A percentile compares a stretch with the other conserved stretches of the same genome.
These are phyloP conservation scores for Melinaea marsaeus DNA, from an alignment of 2,888 invertebrate species.

Conservation along the genomic window DNA sequence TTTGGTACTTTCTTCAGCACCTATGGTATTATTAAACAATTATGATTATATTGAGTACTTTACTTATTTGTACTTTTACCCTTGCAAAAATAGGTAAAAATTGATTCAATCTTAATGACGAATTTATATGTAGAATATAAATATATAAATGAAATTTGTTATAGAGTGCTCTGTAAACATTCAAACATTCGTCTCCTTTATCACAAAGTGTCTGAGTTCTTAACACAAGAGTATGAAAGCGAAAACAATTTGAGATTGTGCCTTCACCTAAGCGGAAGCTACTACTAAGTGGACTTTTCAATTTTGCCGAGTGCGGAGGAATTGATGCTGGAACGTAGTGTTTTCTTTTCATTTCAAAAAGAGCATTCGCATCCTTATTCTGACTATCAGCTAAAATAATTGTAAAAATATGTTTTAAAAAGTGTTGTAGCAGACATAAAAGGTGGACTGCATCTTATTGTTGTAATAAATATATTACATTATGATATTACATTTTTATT, in stretches of 20 bases:
- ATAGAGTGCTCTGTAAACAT: conserved; percentile 8
- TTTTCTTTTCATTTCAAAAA: conserved; percentile 70
- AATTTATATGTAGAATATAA: not conserved
- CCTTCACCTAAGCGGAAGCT: conserved; percentile 59
- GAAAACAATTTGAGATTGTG: conserved; percentile 65
- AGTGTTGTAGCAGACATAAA: not conserved
- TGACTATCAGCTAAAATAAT: conserved; percentile 17
- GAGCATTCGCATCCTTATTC: conserved; percentile 50
- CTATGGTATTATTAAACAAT: too few species aligned
- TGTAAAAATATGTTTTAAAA: not conserved
- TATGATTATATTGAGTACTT: too few species aligned
- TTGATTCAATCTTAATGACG: not conserved
- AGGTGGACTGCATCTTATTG: too few species aligned
- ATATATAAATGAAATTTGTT: conserved; percentile 1
- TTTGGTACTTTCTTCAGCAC: too few species aligned
- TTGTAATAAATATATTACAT: too few species aligned
- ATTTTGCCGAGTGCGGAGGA: conserved; percentile 69
- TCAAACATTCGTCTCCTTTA: conserved; percentile 21
- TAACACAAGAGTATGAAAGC: conserved; percentile 56
- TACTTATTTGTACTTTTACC: too few species aligned
- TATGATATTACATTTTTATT: too few species aligned
- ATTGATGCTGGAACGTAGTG: conserved; percentile 58
- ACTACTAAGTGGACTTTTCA: conserved; percentile 67
- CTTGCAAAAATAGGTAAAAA: not conserved
- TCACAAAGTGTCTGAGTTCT: conserved; percentile 26